Conservation (phyloP, 2,797 vertebrate species). For the Myotis pilosus region DNA sequence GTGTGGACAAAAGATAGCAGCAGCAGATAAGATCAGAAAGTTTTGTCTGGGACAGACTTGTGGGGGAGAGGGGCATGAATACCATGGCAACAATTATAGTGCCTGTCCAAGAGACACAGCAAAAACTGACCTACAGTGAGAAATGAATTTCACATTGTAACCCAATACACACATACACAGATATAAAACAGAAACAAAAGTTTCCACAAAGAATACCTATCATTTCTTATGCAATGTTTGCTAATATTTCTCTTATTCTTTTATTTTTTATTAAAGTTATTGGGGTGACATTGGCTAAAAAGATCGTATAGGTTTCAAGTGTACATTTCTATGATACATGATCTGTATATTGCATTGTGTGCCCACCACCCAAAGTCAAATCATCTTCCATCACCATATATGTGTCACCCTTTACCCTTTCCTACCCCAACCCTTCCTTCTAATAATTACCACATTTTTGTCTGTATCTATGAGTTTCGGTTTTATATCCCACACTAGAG, state of each 20-base stretch:
- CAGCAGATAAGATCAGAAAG: not conserved
- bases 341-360: not conserved
- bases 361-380: not conserved
- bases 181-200: not conserved
- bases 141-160: conserved; percentile 4
- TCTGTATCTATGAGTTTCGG: not conserved
- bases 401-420: not conserved
- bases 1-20: not conserved
- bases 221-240: not conserved
- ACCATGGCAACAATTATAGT: not conserved
- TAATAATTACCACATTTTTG: not conserved
- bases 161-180: not conserved
- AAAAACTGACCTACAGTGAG: not conserved
- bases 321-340: not conserved
- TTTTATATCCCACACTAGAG: not conserved
- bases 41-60: not conserved
- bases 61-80: not conserved
- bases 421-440: not conserved
- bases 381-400: not conserved
- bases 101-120: not conserved
- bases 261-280: not conserved
- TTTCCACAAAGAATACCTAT: not conserved
- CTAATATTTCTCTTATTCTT: not conserved
- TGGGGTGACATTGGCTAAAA: not conserved
- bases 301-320: not conserved